A percentile compares a stretch with the other conserved stretches of the same genome.
These are phyloP conservation scores for Cataglyphis hispanica DNA, from an alignment of 1,140 invertebrate species.

Conservation along the genomic window DNA sequence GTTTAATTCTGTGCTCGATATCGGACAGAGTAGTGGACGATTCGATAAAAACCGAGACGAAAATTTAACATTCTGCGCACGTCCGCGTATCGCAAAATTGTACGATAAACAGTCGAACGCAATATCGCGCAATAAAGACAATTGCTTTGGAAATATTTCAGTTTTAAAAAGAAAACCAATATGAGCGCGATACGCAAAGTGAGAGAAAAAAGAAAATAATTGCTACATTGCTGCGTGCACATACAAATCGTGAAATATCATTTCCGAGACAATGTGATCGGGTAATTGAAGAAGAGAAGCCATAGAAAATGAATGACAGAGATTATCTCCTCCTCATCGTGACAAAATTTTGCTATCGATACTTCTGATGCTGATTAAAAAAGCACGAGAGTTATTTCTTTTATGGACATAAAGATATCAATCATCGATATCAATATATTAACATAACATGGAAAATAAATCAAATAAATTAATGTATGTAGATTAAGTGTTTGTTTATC, in stretches of 20 bases:
- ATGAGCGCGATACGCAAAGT: neutral
- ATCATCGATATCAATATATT: neutral
- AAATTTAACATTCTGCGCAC: conserved; percentile 33
- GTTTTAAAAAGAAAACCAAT: conserved; percentile 27
- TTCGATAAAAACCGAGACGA: conserved; percentile 38
- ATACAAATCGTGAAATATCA: conserved; percentile 55
- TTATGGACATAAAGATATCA: neutral
- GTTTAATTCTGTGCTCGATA: conserved; percentile 49
- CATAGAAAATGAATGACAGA: conserved; percentile 44
- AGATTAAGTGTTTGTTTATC: neutral
- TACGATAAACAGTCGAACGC: conserved; percentile 46
- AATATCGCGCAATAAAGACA: conserved; percentile 49
- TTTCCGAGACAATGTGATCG: conserved; percentile 36
- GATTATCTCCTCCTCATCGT: conserved; percentile 24
- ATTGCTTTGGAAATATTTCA: conserved; percentile 38
- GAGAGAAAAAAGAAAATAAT: conserved; percentile 25
- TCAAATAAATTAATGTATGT: neutral
- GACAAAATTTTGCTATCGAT: conserved; percentile 13
- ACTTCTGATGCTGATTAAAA: conserved; percentile 18
- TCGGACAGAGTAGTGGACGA: conserved; percentile 2
- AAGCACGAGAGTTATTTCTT: neutral
- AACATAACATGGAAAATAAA: neutral
- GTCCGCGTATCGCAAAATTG: conserved; percentile 26
- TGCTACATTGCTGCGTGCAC: neutral
- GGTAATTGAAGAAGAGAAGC: conserved; percentile 70